Evolutionary conservation across 2,113 vertebrate species (phyloP).

Genomic region (Synchiropus splendidus): DNA sequence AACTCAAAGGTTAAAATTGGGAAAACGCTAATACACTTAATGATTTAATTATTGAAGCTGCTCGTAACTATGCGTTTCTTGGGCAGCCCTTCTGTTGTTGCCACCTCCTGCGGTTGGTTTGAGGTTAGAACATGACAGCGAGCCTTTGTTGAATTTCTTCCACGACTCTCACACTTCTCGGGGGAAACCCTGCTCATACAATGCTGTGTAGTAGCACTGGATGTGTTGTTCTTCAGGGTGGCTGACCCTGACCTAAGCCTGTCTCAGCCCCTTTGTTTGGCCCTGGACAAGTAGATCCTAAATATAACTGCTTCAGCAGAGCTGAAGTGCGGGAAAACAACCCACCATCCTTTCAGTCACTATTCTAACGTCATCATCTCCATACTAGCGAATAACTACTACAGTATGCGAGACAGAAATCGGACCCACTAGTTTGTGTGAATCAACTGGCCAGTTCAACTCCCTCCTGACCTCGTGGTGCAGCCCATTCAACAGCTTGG

Average conservation of each 20-base stretch:
- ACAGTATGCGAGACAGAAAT: background rate
- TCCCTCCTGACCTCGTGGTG: constrained; percentile 18
- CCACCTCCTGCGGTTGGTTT: background rate
- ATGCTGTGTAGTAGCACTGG: background rate
- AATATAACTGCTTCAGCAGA: constrained; percentile 16
- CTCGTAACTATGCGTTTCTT: no score
- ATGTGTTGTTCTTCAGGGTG: constrained; percentile 4
- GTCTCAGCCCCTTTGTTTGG: constrained; percentile 4
- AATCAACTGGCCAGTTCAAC: constrained; percentile 13
- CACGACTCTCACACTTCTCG: background rate
- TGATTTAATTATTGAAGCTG: no score
- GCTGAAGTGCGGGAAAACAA: constrained; percentile 4
- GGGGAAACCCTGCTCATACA: constrained; percentile 5
- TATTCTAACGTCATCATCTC: no score
- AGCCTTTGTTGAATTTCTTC: constrained; percentile 1
- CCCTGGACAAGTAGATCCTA: constrained; percentile 15
- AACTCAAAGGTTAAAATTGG: no score
- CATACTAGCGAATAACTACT: no score
- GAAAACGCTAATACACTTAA: no score
- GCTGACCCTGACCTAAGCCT: constrained; percentile 1
- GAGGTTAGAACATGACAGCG: background rate
- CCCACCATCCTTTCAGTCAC: background rate
- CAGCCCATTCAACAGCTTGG: constrained; percentile 48
- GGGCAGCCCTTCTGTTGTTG: no score
- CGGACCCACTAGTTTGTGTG: constrained; percentile 5